These are phyloP conservation scores for Phalacrocorax pelagicus DNA, from an alignment of 2,113 vertebrate species.

Conservation along the genomic window DNA sequence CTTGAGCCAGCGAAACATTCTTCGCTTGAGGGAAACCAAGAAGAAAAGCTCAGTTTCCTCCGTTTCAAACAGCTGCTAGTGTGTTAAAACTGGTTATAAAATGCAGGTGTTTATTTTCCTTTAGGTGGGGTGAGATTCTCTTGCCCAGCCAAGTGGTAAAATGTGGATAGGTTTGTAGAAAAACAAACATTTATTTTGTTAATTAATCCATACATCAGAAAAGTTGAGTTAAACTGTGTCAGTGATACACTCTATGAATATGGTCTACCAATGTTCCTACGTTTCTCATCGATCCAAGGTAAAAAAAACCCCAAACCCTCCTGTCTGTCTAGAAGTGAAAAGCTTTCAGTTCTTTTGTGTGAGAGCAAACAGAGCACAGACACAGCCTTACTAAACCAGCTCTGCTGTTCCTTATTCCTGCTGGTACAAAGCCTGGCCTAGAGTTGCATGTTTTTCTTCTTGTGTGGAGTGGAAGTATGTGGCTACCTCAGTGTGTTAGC, in stretches of 20 bases:
- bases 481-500: not conserved
- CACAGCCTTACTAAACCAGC: not conserved
- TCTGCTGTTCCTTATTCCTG: not conserved
- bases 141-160: not conserved
- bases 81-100: not conserved
- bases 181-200: not conserved
- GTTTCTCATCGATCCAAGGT: not conserved
- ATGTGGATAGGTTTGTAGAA: not conserved
- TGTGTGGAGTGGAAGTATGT: too few species aligned
- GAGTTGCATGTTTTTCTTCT: not conserved
- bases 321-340: not conserved
- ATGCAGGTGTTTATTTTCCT: not conserved
- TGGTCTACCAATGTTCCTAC: fast-evolving
- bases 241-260: too few species aligned
- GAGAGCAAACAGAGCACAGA: not conserved
- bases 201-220: not conserved
- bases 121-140: not conserved
- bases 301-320: not conserved
- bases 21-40: not conserved
- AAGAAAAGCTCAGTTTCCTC: not conserved
- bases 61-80: fast-evolving
- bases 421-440: not conserved
- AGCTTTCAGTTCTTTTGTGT: not conserved
- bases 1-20: not conserved
- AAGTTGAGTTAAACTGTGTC: not conserved